A percentile compares a stretch with the other conserved stretches of the same genome.
Evolutionary conservation across 2,888 invertebrate species (phyloP).

Genomic region (Polyploca ridens): DNA sequence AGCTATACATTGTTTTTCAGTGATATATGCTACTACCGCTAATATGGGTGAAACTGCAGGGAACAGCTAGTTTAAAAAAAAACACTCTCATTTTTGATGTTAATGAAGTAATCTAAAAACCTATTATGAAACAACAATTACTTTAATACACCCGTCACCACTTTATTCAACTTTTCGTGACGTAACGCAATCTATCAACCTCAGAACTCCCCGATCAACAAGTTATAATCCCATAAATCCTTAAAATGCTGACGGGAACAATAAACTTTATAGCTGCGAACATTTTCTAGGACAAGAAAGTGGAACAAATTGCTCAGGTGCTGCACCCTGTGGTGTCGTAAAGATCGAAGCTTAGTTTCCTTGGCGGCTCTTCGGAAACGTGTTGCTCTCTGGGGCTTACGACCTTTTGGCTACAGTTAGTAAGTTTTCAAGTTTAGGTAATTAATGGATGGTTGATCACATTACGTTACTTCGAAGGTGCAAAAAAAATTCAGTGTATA

Average conservation of each 20-base stretch:
- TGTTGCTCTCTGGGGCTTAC: constrained; percentile 48
- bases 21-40: no score
- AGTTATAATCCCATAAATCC: constrained; percentile 47
- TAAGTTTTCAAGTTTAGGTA: neutral
- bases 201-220: constrained; percentile 39
- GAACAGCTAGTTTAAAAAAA: no score
- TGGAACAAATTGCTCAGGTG: constrained; percentile 61
- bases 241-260: constrained; percentile 43
- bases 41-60: no score
- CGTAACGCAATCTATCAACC: constrained; percentile 41
- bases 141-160: constrained; percentile 15
- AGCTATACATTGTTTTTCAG: no score
- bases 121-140: constrained; percentile 19
- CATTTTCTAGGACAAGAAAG: constrained; percentile 54
- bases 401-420: constrained; percentile 36
- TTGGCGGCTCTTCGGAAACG: constrained; percentile 55
- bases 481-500: no score
- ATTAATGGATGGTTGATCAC: neutral
- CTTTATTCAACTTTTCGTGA: constrained; percentile 28
- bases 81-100: neutral
- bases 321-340: constrained; percentile 63
- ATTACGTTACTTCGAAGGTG: neutral
- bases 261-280: constrained; percentile 50
- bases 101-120: constrained; percentile 10
- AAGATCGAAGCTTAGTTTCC: constrained; percentile 60